These are phyloP conservation scores for Heliconius ethilla DNA, from an alignment of 2,888 invertebrate genomes.

Conservation along the genomic window DNA sequence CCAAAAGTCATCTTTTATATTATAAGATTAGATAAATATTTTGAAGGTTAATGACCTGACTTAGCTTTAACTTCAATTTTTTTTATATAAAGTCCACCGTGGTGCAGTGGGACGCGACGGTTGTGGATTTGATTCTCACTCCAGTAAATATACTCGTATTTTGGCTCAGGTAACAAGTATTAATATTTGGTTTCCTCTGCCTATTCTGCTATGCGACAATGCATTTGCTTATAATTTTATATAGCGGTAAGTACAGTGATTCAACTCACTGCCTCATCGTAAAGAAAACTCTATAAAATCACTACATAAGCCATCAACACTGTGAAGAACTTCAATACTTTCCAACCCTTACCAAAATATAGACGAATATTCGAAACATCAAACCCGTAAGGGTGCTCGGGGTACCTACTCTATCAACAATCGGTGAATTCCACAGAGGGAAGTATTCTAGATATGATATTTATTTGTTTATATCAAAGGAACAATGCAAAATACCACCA, in stretches of 20 bases:
- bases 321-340: background rate
- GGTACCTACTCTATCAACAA: slow-evolving; percentile 20
- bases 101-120: background rate
- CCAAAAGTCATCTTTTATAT: background rate
- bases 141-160: background rate
- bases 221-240: background rate
- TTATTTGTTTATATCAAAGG: slow-evolving; percentile 24
- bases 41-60: background rate
- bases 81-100: background rate
- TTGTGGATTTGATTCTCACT: background rate
- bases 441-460: slow-evolving; percentile 23
- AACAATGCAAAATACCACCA: background rate
- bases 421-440: slow-evolving; percentile 18
- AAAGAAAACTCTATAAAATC: background rate
- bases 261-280: too few species aligned
- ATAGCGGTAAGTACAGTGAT: background rate
- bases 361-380: slow-evolving; percentile 11
- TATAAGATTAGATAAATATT: background rate
- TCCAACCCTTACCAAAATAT: slow-evolving; percentile 5
- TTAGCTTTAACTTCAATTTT: background rate
- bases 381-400: slow-evolving; percentile 8
- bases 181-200: too few species aligned
- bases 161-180: background rate
- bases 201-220: background rate
- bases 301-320: background rate